A percentile compares a stretch with the other conserved stretches of the same genome.
Conservation (phyloP, 1,140 invertebrate genomes). For the Bradysia coprophila region DNA sequence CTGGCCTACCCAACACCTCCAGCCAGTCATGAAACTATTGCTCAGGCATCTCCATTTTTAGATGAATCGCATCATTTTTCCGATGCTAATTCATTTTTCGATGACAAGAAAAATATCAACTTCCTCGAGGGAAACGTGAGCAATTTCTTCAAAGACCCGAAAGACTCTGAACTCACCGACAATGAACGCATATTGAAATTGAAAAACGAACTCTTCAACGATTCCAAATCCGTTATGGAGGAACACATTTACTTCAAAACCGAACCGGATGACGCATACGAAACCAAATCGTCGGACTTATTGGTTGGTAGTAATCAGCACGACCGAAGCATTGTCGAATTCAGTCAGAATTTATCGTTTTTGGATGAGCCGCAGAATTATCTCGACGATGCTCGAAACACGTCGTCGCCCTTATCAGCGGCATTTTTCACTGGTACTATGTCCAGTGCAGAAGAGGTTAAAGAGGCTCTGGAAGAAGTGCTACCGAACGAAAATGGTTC, state of each 20-base stretch:
- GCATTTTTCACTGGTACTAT: constrained; percentile 73
- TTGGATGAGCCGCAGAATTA: constrained; percentile 24
- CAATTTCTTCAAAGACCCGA: constrained; percentile 1
- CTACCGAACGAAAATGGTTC: constrained; percentile 50
- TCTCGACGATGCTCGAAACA: constrained; percentile 36
- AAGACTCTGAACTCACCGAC: constrained; percentile 16
- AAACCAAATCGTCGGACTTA: constrained; percentile 19
- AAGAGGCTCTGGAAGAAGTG: constrained; percentile 62
- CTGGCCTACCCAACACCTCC: constrained; percentile 64
- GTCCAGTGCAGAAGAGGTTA: constrained; percentile 65
- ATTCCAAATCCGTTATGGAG: constrained; percentile 15
- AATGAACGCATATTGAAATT: constrained; percentile 30
- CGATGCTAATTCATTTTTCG: constrained; percentile 19
- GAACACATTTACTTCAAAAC: constrained; percentile 10
- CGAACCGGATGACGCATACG: constrained; percentile 8
- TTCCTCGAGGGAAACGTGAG: constrained; percentile 7
- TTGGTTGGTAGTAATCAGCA: constrained; percentile 13
- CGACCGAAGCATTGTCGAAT: constrained; percentile 12
- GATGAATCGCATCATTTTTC: constrained; percentile 19
- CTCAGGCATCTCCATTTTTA: constrained; percentile 21
- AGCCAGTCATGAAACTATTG: constrained; percentile 57
- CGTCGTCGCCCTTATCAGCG: constrained; percentile 51
- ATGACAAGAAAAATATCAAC: constrained; percentile 14
- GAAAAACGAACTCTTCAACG: constrained; percentile 19
- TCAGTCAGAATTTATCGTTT: constrained; percentile 22